phyloP scores from a whole-genome alignment of 2,113 vertebrate genomes.

The Microcebus murinus region DNA sequence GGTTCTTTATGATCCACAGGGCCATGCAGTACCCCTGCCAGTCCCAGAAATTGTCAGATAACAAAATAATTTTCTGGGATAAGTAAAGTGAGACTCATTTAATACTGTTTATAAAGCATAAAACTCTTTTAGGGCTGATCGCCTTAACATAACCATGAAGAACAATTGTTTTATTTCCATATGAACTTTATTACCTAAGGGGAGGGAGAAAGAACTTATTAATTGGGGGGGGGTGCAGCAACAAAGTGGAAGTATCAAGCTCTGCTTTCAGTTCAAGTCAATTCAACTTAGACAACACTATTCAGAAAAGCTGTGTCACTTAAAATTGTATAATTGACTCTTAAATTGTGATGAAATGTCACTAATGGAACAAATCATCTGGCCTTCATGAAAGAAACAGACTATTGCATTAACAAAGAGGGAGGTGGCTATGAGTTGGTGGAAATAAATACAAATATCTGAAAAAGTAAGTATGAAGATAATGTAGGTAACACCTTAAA shows the following conservation, averaged over 20 bases:
- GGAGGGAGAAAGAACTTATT: not conserved
- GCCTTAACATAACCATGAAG: not conserved
- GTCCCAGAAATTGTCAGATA: not conserved
- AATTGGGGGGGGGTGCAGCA: not conserved
- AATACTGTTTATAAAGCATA: not conserved
- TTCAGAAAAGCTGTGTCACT: not conserved
- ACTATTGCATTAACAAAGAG: not conserved
- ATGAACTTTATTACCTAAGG: not conserved
- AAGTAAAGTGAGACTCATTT: not conserved
- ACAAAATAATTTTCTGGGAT: not conserved
- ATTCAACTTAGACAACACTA: not conserved
- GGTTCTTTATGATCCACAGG: not conserved
- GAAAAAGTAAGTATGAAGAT: not conserved
- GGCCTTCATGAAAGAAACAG: not conserved
- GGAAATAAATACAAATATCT: not conserved
- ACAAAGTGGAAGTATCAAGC: not conserved
- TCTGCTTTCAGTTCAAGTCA: not conserved
- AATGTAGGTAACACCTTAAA: not conserved
- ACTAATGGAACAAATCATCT: not conserved
- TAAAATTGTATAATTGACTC: not conserved
- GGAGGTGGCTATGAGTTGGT: not conserved
- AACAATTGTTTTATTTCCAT: not conserved
- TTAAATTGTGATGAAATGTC: constrained; percentile 12
- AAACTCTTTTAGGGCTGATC: not conserved
- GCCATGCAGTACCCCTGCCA: not conserved